Conservation (phyloP, 2,797 vertebrate genomes). For the Poliocrania exsul region DNA sequence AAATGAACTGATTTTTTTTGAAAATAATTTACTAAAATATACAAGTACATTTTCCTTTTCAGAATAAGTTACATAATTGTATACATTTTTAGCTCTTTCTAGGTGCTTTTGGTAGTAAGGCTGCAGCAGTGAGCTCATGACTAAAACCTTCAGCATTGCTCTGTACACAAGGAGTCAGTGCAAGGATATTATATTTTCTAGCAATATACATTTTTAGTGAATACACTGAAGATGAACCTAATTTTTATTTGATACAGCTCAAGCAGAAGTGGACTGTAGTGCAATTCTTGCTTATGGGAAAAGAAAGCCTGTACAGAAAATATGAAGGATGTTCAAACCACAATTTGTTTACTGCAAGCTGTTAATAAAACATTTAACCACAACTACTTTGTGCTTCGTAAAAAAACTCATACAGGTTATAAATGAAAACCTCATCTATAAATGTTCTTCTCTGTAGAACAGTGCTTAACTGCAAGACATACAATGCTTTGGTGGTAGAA, state of each 20-base stretch:
- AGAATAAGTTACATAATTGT: conserved; percentile 68
- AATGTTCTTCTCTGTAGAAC: neutral
- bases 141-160: conserved; percentile 22
- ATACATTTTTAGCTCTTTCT: conserved; percentile 70
- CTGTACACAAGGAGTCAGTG: conserved; percentile 53
- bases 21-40: conserved; percentile 69
- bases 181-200: conserved; percentile 18
- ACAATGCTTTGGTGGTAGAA: conserved; percentile 14
- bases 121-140: conserved; percentile 55
- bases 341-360: neutral
- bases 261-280: conserved; percentile 37
- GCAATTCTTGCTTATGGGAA: conserved; percentile 47
- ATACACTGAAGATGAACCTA: neutral
- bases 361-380: conserved; percentile 1
- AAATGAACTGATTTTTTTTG: conserved; percentile 23
- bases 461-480: conserved; percentile 14
- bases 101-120: conserved; percentile 70
- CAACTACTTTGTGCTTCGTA: conserved; percentile 57
- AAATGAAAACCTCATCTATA: neutral
- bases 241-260: conserved; percentile 34
- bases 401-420: neutral
- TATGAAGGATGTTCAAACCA: neutral
- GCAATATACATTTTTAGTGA: conserved; percentile 37
- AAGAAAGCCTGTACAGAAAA: conserved; percentile 3
- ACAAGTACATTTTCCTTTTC: conserved; percentile 54